A percentile compares a stretch with the other conserved stretches of the same genome.
Conservation (phyloP, 2,797 vertebrate genomes). For the Mormyrops boulengeri region DNA sequence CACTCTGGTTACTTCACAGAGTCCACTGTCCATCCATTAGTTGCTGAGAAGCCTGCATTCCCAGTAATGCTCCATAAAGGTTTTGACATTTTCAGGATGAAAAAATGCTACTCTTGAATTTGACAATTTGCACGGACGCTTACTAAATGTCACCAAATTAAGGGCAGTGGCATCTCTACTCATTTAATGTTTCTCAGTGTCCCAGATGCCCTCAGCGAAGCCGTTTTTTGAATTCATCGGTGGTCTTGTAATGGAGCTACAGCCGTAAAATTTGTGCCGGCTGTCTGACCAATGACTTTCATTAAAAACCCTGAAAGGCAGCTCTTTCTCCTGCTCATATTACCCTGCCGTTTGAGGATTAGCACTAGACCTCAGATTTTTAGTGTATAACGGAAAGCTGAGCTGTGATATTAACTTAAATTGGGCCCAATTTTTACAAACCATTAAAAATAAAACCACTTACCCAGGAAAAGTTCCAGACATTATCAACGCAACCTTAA, state of each 20-base stretch:
- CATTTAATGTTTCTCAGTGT: background rate
- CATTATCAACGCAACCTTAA: background rate
- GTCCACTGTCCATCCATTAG: background rate
- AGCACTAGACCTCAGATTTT: background rate
- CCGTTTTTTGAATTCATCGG: background rate
- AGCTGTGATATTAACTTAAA: background rate
- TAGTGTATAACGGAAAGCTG: background rate
- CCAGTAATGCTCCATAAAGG: background rate
- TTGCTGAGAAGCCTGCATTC: background rate
- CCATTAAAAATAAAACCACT: background rate
- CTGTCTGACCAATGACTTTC: slow-evolving; percentile 2
- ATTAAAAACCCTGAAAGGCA: background rate
- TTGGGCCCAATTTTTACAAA: background rate
- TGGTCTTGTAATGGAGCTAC: background rate
- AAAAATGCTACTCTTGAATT: background rate
- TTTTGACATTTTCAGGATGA: background rate
- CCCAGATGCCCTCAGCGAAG: background rate
- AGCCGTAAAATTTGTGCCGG: background rate
- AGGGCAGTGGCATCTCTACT: background rate
- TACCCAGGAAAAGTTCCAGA: background rate
- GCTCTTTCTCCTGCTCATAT: background rate
- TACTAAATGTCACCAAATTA: background rate
- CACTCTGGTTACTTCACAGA: background rate
- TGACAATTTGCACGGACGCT: background rate
- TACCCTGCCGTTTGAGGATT: background rate